phyloP scores from a whole-genome alignment of 1,140 invertebrate genomes.

The Octopus bimaculoides region DNA sequence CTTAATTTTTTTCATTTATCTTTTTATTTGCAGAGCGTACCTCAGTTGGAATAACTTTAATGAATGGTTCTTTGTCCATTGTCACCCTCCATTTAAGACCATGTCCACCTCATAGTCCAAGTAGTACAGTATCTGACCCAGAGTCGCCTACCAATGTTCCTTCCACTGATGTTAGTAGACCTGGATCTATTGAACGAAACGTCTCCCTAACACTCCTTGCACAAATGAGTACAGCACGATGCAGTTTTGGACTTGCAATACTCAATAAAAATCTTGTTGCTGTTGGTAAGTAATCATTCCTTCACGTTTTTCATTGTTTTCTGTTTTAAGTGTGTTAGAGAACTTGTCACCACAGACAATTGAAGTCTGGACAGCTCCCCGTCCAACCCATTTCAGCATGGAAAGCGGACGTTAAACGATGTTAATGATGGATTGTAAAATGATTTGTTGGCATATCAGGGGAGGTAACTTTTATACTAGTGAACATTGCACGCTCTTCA shows the following conservation, averaged over 20 bases:
- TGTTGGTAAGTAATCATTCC: slow-evolving; percentile 62
- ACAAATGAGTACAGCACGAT: slow-evolving; percentile 69
- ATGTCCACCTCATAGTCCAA: slow-evolving; percentile 50
- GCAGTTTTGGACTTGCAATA: slow-evolving; percentile 73
- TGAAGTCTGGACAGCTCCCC: too few relatives aligned
- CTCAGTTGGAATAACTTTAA: slow-evolving; percentile 60
- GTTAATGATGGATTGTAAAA: too few relatives aligned
- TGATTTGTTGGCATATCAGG: too few relatives aligned
- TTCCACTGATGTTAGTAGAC: background rate
- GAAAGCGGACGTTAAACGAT: too few relatives aligned
- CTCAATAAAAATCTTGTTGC: slow-evolving; percentile 70
- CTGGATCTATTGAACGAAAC: slow-evolving; percentile 60
- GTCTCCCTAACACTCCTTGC: slow-evolving; percentile 61
- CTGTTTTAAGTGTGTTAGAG: too few relatives aligned
- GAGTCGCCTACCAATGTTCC: slow-evolving; percentile 22
- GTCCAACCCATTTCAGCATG: too few relatives aligned
- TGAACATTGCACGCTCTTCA: too few relatives aligned
- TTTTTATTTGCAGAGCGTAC: slow-evolving; percentile 28
- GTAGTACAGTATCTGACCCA: slow-evolving; percentile 24
- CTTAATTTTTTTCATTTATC: background rate
- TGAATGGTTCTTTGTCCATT: slow-evolving; percentile 65
- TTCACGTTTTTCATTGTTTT: background rate
- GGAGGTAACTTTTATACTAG: too few relatives aligned
- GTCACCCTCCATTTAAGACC: slow-evolving; percentile 63
- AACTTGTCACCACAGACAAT: too few relatives aligned